Percentiles rank a stretch among this genome's conserved stretches.
Conservation (phyloP, 92 coral and sea anemone species). For the Bergia sp. region DNA sequence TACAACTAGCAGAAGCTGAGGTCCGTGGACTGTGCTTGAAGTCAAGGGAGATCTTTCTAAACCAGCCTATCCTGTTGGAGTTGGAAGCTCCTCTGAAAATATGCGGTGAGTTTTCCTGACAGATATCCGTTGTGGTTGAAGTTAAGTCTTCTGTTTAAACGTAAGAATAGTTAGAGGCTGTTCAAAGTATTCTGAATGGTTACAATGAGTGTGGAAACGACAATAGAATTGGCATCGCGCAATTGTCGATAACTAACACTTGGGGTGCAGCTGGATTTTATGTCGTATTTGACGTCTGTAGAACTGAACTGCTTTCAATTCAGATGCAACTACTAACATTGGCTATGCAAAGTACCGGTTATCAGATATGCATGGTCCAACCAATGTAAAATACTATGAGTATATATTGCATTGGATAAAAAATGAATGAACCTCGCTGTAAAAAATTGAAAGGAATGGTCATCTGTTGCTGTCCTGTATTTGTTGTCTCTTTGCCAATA, state of each 20-base stretch:
- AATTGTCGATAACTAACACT: neutral
- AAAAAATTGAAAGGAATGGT: neutral
- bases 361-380: neutral
- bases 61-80: constrained; percentile 98
- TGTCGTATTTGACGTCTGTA: neutral
- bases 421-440: constrained; percentile 4
- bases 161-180: neutral
- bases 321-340: neutral
- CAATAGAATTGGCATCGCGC: constrained; percentile 1
- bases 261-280: constrained; percentile 20
- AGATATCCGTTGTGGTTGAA: neutral
- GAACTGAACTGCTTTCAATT: neutral
- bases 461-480: neutral
- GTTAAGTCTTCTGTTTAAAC: neutral
- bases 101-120: constrained; percentile 77
- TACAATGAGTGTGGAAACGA: neutral
- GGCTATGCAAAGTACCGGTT: neutral
- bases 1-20: constrained; percentile 99
- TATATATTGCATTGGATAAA: neutral
- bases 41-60: constrained; percentile 98
- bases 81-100: constrained; percentile 98
- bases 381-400: neutral
- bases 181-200: neutral
- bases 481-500: neutral
- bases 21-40: constrained; percentile 99